These are phyloP conservation scores for Slavum lentiscoides DNA, from an alignment of 2,888 invertebrate species.

Conservation along the genomic window DNA sequence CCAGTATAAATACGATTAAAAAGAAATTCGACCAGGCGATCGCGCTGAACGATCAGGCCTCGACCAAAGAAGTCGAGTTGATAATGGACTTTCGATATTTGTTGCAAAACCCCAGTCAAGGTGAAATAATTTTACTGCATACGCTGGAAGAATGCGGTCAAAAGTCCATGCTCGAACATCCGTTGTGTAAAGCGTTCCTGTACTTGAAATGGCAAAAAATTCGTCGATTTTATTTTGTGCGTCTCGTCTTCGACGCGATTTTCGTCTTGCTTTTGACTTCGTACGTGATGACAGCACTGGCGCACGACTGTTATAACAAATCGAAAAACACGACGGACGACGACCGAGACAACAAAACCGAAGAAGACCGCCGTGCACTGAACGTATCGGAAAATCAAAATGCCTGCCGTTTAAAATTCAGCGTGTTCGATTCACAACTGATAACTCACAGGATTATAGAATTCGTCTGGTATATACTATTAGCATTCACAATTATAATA, in stretches of 20 bases:
- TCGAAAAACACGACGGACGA: slow-evolving; percentile 71
- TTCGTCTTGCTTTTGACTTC: slow-evolving; percentile 80
- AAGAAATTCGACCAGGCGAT: slow-evolving; percentile 82
- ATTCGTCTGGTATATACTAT: slow-evolving; percentile 67
- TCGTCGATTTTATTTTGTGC: slow-evolving; percentile 80
- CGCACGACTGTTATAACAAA: slow-evolving; percentile 83
- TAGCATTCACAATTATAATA: slow-evolving; percentile 78
- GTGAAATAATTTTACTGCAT: slow-evolving; percentile 83
- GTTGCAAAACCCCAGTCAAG: slow-evolving; percentile 78
- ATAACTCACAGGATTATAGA: slow-evolving; percentile 77
- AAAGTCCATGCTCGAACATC: slow-evolving; percentile 83
- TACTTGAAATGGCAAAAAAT: slow-evolving; percentile 90
- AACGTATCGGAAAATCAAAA: slow-evolving; percentile 65
- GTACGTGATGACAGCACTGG: slow-evolving; percentile 79
- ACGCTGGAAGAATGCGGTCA: slow-evolving; percentile 87
- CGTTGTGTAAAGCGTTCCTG: slow-evolving; percentile 83
- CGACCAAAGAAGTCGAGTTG: slow-evolving; percentile 79
- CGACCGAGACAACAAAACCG: slow-evolving; percentile 59
- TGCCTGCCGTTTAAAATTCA: slow-evolving; percentile 78
- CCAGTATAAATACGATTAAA: slow-evolving; percentile 79
- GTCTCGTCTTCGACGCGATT: slow-evolving; percentile 76
- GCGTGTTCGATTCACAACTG: slow-evolving; percentile 62
- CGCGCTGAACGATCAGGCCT: slow-evolving; percentile 68
- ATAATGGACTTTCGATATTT: slow-evolving; percentile 81
- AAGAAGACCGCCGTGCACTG: neutral